Conservation (phyloP, 1,140 invertebrate species). For the Wiebesia pumilae region DNA sequence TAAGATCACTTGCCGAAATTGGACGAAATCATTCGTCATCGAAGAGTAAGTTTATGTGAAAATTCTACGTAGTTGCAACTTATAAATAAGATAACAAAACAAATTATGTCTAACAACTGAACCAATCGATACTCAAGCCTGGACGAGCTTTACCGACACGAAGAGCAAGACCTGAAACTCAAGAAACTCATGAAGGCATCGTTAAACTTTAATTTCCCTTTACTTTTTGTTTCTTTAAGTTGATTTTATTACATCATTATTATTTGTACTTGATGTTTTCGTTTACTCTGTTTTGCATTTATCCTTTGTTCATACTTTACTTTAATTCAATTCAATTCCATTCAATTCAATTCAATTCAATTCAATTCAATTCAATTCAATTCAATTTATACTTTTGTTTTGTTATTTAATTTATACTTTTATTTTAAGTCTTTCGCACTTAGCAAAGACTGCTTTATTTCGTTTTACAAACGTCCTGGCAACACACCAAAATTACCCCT, state of each 20-base stretch:
- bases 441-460: conserved; percentile 21
- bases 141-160: conserved; percentile 34
- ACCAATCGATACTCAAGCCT: conserved; percentile 42
- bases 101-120: conserved; percentile 47
- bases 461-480: conserved; percentile 52
- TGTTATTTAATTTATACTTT: conserved; percentile 48
- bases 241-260: conserved; percentile 42
- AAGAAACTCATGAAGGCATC: conserved; percentile 9
- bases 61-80: background rate
- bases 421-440: background rate
- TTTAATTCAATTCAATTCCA: no score
- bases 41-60: conserved; percentile 86
- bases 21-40: conserved; percentile 96
- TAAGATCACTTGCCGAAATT: conserved; percentile 97
- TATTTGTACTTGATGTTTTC: conserved; percentile 37
- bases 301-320: no score
- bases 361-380: no score
- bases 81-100: conserved; percentile 49
- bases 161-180: conserved; percentile 35
- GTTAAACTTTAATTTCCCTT: conserved; percentile 43
- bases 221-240: conserved; percentile 46
- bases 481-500: conserved; percentile 49
- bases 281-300: conserved; percentile 30
- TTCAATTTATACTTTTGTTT: conserved; percentile 54
- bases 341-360: no score